Evolutionary conservation across 1,140 invertebrate species (phyloP), one percentile per base, ranked within the genome.

Genomic region (Leptinotarsa undecemlineata): DNA sequence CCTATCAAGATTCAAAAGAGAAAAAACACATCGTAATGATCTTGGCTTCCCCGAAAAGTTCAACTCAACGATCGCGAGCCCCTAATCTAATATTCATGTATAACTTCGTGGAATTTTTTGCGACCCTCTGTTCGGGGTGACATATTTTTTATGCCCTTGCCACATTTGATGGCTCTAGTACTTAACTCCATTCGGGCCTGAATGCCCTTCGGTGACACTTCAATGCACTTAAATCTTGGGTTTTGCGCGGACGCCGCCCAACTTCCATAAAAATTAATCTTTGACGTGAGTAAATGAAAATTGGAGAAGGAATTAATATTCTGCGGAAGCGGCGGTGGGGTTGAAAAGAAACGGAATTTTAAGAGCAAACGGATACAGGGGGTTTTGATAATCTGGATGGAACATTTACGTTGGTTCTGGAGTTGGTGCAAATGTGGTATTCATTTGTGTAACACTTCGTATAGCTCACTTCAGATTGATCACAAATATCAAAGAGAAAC

Each of bases 11-110:
- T 64, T 69, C 48, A 69, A 69, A 47, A 69, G 48, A 20, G 11
- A 48, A 69, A 48, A 48, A 69, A 69, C 68, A 69, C 26, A n/a
- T 19, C 68, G 68, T 69, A 69, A 69, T 69, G 68, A 69, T 69
- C 68, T 69, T 51, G n/a, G n/a, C 48, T 13, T 19, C 23, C 68
- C 17, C 20, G 63, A 64, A 51, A 69, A 69, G 42, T 69, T 69
- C 11, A 19, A 19, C 20, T 33, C 20, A 2, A 33, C 63, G 63
- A 64, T 64, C 68, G 48, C 60, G 57, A 71, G 69, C 66, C 76
- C 74, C 66, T 78, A 78, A 78, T 78, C 77, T 78, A 78, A 78
- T 78, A 78, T 78, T 78, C 77, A 78, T 78, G 77, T 78, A 72
- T 68, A 69, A 75, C 70, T 78, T 78, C 76, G 76, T 78, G 74